A percentile compares a stretch with the other conserved stretches of the same genome.
These are phyloP conservation scores for Brienomyrus longianalis DNA, from an alignment of 2,113 vertebrate species.

Conservation along the genomic window DNA sequence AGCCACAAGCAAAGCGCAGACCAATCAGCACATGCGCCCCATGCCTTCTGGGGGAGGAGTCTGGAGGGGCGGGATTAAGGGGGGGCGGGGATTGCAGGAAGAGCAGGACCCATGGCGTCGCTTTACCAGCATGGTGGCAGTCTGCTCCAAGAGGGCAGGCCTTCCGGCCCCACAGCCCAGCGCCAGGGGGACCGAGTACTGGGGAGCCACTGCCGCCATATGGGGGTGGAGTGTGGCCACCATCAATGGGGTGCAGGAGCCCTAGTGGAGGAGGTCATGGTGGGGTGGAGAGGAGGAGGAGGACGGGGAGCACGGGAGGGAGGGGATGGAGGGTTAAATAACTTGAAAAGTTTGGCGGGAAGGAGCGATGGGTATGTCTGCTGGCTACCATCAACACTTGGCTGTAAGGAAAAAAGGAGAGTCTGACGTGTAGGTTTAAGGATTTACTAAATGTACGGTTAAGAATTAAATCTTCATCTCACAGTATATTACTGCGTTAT, in stretches of 20 bases:
- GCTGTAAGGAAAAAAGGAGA: background rate
- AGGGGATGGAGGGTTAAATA: constrained; percentile 20
- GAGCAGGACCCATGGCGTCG: constrained; percentile 19
- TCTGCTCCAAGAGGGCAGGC: constrained; percentile 82
- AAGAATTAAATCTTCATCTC: background rate
- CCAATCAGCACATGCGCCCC: constrained; percentile 24
- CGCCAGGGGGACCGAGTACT: constrained; percentile 79
- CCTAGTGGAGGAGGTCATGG: constrained; percentile 66
- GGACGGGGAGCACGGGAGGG: constrained; percentile 21
- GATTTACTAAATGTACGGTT: background rate
- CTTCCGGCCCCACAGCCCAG: constrained; percentile 78
- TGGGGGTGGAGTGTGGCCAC: constrained; percentile 84
- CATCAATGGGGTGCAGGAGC: constrained; percentile 88
- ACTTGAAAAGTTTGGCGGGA: constrained; percentile 17
- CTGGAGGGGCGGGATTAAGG: constrained; percentile 46
- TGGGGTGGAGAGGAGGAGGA: constrained; percentile 42
- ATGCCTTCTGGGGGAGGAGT: constrained; percentile 40
- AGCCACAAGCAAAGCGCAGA: constrained; percentile 27
- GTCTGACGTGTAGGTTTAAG: background rate
- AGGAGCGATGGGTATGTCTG: background rate
- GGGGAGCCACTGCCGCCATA: constrained; percentile 77
- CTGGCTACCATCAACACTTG: background rate
- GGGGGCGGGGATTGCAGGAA: constrained; percentile 52
- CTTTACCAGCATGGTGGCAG: constrained; percentile 85
- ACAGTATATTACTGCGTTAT: background rate